Conservation (phyloP, 2,113 vertebrate genomes). For the Romanogobio albipinnatus region DNA sequence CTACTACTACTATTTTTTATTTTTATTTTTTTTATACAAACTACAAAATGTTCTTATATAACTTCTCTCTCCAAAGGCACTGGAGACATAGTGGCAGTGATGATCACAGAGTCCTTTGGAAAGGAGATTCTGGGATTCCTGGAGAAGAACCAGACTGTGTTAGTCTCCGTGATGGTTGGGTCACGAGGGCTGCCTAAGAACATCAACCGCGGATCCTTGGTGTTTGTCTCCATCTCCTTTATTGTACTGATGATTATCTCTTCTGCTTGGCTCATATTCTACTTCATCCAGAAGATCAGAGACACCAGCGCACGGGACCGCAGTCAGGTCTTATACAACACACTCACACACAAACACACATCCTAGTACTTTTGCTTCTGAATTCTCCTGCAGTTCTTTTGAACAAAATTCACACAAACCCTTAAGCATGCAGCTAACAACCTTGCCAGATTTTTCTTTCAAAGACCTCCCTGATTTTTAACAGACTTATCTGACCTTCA, state of each 20-base stretch:
- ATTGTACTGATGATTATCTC: constrained; percentile 98
- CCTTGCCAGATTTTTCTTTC: not conserved
- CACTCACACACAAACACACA: not conserved
- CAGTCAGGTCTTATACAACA: constrained; percentile 83
- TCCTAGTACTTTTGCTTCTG: not conserved
- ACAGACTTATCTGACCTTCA: constrained; percentile 40
- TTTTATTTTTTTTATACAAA: not conserved
- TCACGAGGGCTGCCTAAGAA: constrained; percentile 83
- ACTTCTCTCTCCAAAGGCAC: constrained; percentile 80
- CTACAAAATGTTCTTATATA: not conserved
- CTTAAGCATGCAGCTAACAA: not conserved
- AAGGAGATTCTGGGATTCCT: constrained; percentile 92
- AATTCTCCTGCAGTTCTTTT: not conserved
- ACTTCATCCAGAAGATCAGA: constrained; percentile 98
- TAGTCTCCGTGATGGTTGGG: constrained; percentile 89
- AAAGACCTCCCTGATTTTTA: not conserved
- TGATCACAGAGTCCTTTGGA: constrained; percentile 93
- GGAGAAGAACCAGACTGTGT: constrained; percentile 92
- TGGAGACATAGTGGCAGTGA: constrained; percentile 94
- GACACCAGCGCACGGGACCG: constrained; percentile 89
- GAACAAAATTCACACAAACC: constrained; percentile 2
- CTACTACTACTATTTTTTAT: too few relatives aligned
- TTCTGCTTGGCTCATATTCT: constrained; percentile 98
- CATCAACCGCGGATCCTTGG: constrained; percentile 90
- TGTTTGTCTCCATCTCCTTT: constrained; percentile 98